Evolutionary conservation across 2,113 vertebrate genomes (phyloP).

Genomic region (Cyanoramphus novaezelandiae): DNA sequence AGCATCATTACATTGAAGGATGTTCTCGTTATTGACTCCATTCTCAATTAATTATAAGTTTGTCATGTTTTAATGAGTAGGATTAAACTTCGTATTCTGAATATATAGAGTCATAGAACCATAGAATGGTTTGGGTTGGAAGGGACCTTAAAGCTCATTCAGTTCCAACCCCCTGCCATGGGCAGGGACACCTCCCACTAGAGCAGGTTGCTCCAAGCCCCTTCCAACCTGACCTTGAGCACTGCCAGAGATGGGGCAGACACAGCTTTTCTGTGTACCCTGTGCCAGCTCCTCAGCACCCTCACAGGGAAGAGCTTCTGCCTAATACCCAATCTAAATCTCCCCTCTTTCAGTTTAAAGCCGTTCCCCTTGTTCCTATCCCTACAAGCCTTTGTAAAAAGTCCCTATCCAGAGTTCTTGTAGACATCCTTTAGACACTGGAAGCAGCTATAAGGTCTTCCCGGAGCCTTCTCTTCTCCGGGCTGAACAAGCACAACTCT

Average conservation of each 20-base stretch:
- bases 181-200: neutral
- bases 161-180: neutral
- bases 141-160: neutral
- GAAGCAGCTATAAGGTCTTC: neutral
- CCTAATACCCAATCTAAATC: neutral
- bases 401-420: neutral
- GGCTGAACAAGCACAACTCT: neutral
- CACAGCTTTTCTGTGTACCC: neutral
- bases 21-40: slow-evolving; percentile 52
- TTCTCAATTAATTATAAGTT: slow-evolving; percentile 60
- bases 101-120: neutral
- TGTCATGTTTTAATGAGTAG: slow-evolving; percentile 48
- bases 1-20: slow-evolving; percentile 50
- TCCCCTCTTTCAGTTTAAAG: neutral
- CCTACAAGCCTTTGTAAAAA: neutral
- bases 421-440: neutral
- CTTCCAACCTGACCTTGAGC: neutral
- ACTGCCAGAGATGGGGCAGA: neutral
- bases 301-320: neutral
- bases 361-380: neutral
- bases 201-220: neutral
- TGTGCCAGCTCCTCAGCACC: neutral
- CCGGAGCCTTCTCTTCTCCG: neutral
- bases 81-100: slow-evolving; percentile 55
- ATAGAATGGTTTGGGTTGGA: neutral